Base-by-base conservation (phyloP, 1,140 invertebrate genomes). In the Choristoneura fumiferana region DNA sequence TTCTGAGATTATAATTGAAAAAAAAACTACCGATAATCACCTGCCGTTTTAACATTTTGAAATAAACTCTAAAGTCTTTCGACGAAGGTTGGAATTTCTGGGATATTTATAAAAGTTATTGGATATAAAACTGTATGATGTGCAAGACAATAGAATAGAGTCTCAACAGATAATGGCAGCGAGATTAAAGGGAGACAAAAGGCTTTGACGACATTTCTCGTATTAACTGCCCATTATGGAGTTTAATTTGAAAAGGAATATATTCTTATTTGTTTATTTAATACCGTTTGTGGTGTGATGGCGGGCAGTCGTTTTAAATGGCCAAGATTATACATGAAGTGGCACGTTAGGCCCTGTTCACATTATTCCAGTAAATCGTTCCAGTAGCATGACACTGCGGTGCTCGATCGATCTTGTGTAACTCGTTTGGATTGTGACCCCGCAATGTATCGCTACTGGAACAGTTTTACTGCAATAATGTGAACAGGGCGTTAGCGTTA, bases 21-120 rank as follows among this genome's bases (percentile, higher is more conserved):
- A n/a, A n/a, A n/a, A n/a, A 73, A 76, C 69, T 69, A 61, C 55
- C 54, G 63, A 69, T 73, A 76, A 73, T 75, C 63, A 73, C 62
- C 57, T 57, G 18, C 2, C 6, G n/a, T 13, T 12, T 8, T 33
- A 17, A 1, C 1, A 6, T 12, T 22, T 12, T 8, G 22, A 49
- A 49, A 22, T 8, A 4, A 33, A 49, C 43, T 12, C 8, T 49
- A 29, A 49, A 49, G 5, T 10, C n/a, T n/a, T 4, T 49, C 22
- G 9, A n/a, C 8, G 63, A 61, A 63, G 61, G 33, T 58, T 54
- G 38, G 40, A 40, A 58, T 38, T 38, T 1, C 1, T 10, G 52
- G n/a, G 17, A 9, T 9, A n/a, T n/a, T n/a, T n/a, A n/a, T n/a
- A n/a, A 36, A 62, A 58, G 59, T 69, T 70, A 58, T 70, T 57